These are phyloP conservation scores for Malthinus flaveolus DNA, from an alignment of 2,888 invertebrate genomes.

Conservation along the genomic window DNA sequence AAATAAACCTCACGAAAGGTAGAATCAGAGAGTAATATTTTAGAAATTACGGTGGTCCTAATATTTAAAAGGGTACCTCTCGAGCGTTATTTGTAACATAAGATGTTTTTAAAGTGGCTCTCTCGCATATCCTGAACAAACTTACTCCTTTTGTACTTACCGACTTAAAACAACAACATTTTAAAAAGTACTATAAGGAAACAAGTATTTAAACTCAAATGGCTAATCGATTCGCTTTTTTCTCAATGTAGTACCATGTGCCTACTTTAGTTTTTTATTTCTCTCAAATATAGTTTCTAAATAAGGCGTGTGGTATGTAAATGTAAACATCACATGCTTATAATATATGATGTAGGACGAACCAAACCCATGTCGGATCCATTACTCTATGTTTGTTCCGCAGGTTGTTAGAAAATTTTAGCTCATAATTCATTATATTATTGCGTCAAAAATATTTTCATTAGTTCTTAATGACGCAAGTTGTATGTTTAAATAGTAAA, in stretches of 20 bases:
- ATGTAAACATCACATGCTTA: constrained; percentile 5
- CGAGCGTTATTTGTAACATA: constrained; percentile 14
- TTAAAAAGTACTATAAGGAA: not conserved
- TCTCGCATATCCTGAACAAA: constrained; percentile 33
- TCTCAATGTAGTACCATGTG: too few species aligned
- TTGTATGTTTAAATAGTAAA: not conserved
- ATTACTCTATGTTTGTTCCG: constrained; percentile 23
- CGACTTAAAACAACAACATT: constrained; percentile 34
- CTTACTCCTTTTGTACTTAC: constrained; percentile 29
- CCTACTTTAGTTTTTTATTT: constrained; percentile 9
- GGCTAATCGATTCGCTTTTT: too few species aligned
- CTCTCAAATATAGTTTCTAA: not conserved
- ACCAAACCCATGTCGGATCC: constrained; percentile 25
- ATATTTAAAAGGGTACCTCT: not conserved
- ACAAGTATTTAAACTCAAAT: not conserved
- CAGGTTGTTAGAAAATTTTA: constrained; percentile 3
- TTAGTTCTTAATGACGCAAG: not conserved
- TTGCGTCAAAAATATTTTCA: not conserved
- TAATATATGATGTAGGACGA: constrained; percentile 19
- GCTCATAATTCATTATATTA: constrained; percentile 3
- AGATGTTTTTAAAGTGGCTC: constrained; percentile 22
- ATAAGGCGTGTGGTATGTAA: constrained; percentile 7
- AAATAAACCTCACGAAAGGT: too few species aligned
- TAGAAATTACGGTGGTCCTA: not conserved
- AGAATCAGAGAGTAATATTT: too few species aligned